A percentile compares a stretch with the other conserved stretches of the same genome.
Evolutionary conservation across 30 jellyfish, hydroid and myxozoan genomes (phyloP).

Genomic region (Clytia hemisphaerica): DNA sequence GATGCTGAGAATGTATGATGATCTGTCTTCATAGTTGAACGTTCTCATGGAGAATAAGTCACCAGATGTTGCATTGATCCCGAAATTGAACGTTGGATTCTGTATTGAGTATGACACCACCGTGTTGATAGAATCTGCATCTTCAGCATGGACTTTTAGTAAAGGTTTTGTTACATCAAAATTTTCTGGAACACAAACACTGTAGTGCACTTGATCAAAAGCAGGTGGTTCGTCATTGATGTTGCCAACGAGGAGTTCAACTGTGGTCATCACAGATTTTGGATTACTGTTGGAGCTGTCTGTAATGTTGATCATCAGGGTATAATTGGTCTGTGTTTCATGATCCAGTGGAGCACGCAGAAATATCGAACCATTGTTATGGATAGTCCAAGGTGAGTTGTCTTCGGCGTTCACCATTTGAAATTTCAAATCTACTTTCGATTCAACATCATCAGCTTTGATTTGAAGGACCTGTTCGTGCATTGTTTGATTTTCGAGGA

Average conservation of each 20-base stretch:
- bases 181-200: conserved; percentile 51
- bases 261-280: conserved; percentile 10
- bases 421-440: background rate
- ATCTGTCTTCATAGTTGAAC: conserved; percentile 49
- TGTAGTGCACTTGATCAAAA: conserved; percentile 36
- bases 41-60: conserved; percentile 17
- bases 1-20: conserved; percentile 22
- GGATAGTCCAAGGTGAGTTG: background rate
- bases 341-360: conserved; percentile 37
- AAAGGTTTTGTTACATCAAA: background rate
- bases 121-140: conserved; percentile 1
- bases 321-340: conserved; percentile 30
- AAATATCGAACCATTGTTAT: background rate
- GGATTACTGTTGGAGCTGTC: conserved; percentile 41
- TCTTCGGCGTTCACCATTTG: background rate
- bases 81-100: background rate
- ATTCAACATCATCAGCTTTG: background rate
- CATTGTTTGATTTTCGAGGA: background rate
- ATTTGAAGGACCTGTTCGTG: background rate
- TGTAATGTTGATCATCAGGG: conserved; percentile 42
- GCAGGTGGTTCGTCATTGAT: conserved; percentile 67
- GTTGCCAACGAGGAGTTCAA: conserved; percentile 46
- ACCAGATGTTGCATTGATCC: conserved; percentile 39
- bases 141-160: background rate
- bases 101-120: background rate